phyloP scores from a whole-genome alignment of 2,797 vertebrate species.

The Eurystomus glaucurus region DNA sequence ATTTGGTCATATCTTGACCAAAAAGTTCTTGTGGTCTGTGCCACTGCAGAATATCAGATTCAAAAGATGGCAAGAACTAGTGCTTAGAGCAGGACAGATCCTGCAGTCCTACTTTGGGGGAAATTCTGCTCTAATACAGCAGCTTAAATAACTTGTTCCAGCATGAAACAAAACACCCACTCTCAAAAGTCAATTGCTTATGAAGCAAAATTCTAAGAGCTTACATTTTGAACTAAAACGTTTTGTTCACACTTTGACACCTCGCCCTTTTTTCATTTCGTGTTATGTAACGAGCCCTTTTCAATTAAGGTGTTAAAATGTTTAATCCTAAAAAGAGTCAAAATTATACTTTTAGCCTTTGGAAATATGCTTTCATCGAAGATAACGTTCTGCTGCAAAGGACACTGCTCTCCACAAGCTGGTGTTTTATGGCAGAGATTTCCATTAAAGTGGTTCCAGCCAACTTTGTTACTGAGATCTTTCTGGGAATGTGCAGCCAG shows the following conservation, averaged over 20 bases:
- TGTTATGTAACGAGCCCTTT: not conserved
- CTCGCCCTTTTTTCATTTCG: not conserved
- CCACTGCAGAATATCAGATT: not conserved
- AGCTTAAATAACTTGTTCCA: slow-evolving; percentile 35
- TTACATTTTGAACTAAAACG: not conserved
- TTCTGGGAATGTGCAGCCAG: not conserved
- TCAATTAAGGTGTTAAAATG: not conserved
- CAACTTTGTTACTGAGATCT: not conserved
- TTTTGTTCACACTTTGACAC: slow-evolving; percentile 24
- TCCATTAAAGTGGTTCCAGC: not conserved
- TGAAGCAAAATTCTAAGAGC: slow-evolving; percentile 48
- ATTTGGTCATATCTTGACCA: not conserved
- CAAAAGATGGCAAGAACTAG: not conserved
- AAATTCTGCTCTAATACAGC: slow-evolving; percentile 30
- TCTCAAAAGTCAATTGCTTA: slow-evolving; percentile 30
- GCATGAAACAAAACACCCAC: slow-evolving; percentile 35
- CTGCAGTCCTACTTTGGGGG: not conserved
- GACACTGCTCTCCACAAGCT: not conserved
- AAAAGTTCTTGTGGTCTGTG: not conserved
- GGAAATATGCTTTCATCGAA: not conserved
- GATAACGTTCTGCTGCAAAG: not conserved
- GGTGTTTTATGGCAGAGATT: not conserved
- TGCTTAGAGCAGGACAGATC: not conserved
- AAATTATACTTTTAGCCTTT: not conserved
- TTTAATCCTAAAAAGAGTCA: not conserved